Evolutionary conservation across 2,888 invertebrate species (phyloP).

Genomic region (Boloria selene): DNA sequence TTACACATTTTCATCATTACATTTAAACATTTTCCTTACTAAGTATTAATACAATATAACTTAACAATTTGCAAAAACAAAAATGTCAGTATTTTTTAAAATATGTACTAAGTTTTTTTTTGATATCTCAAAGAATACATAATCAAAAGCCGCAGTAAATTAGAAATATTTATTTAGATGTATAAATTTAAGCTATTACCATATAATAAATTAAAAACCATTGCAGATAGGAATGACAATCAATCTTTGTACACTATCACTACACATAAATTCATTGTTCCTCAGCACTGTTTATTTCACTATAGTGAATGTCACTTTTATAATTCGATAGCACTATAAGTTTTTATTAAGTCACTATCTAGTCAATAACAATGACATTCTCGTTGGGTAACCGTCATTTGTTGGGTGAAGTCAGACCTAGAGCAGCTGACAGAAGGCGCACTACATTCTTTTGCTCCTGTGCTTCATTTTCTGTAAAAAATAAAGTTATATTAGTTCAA

Average conservation of each 20-base stretch:
- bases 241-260: conserved; percentile 26
- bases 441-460: conserved; percentile 90
- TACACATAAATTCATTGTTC: conserved; percentile 8
- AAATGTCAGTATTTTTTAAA: too few relatives aligned
- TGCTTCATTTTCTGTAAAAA: conserved; percentile 84
- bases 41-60: too few relatives aligned
- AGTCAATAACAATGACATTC: conserved; percentile 45
- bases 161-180: neutral
- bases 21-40: too few relatives aligned
- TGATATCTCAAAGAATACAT: neutral
- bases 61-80: too few relatives aligned
- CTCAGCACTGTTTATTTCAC: conserved; percentile 5
- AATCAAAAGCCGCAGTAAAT: neutral
- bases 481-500: neutral
- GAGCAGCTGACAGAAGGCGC: conserved; percentile 89
- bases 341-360: conserved; percentile 31
- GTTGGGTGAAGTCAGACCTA: conserved; percentile 83
- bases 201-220: conserved; percentile 11
- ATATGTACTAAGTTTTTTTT: too few relatives aligned
- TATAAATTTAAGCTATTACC: conserved; percentile 11
- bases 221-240: conserved; percentile 6
- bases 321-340: neutral
- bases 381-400: conserved; percentile 60
- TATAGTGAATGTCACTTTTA: neutral
- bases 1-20: too few relatives aligned